These are phyloP conservation scores for Mesocentrotus franciscanus DNA, from an alignment of 53 echinoderm and acorn worm genomes.

Conservation along the genomic window DNA sequence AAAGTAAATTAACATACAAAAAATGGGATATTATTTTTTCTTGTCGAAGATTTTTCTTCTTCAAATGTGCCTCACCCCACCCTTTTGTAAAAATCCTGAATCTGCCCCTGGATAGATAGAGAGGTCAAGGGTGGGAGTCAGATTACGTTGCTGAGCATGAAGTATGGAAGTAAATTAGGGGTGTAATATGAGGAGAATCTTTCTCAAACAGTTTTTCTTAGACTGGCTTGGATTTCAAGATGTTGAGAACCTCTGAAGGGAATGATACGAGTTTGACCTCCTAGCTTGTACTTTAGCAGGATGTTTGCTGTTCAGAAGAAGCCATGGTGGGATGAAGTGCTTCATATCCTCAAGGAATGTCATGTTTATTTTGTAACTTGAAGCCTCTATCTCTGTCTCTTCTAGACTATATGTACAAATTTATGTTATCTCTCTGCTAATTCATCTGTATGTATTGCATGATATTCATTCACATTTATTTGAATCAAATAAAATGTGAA, in stretches of 20 bases:
- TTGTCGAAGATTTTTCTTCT: not conserved
- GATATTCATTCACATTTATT: not conserved
- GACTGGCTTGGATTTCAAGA: not conserved
- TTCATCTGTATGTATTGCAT: not conserved
- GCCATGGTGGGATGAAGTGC: not conserved
- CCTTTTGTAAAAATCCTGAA: too few species aligned
- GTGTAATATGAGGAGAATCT: constrained; percentile 38
- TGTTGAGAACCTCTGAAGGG: not conserved
- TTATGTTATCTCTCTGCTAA: not conserved
- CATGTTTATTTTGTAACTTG: constrained; percentile 41
- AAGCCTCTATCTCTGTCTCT: not conserved
- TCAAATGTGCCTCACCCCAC: not conserved
- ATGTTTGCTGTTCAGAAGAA: constrained; percentile 39
- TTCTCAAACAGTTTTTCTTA: constrained; percentile 23
- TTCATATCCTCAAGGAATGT: constrained; percentile 15
- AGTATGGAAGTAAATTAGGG: not conserved
- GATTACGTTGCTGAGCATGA: not conserved
- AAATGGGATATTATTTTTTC: not conserved
- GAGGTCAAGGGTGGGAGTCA: not conserved
- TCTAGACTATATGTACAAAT: too few species aligned
- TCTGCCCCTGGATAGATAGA: not conserved
- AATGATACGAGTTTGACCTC: constrained; percentile 41
- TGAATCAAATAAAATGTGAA: not conserved
- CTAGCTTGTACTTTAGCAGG: constrained; percentile 30
- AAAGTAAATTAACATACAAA: too few species aligned